Evolutionary conservation across 2,888 invertebrate species (phyloP).

Genomic region (Pegoplata infirma): DNA sequence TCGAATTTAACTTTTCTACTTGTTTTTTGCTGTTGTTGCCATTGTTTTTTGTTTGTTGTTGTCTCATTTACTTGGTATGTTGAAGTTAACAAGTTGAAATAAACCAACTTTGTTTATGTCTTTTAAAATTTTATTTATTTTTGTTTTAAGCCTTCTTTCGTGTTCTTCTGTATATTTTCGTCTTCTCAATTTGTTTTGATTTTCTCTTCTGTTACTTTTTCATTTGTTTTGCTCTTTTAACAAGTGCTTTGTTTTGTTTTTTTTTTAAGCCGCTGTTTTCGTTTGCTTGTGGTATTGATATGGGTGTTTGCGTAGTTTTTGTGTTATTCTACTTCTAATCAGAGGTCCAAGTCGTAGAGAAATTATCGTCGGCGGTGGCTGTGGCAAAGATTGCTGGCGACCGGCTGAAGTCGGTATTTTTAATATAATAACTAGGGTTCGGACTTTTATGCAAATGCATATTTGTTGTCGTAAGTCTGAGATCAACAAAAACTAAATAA

Average conservation of each 20-base stretch:
- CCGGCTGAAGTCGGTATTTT: too few species aligned
- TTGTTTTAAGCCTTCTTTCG: conserved; percentile 56
- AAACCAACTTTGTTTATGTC: conserved; percentile 16
- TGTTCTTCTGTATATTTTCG: conserved; percentile 54
- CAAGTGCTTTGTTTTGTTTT: conserved; percentile 50
- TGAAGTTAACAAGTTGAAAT: conserved; percentile 1
- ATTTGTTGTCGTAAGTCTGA: too few species aligned
- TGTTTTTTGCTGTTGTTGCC: background rate
- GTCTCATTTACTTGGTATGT: conserved; percentile 13
- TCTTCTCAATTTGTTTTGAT: background rate
- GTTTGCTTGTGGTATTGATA: conserved; percentile 43
- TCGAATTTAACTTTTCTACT: too few species aligned
- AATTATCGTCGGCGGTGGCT: too few species aligned
- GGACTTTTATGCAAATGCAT: too few species aligned
- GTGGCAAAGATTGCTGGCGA: too few species aligned
- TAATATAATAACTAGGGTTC: too few species aligned
- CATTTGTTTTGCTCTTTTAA: conserved; percentile 57
- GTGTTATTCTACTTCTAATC: too few species aligned
- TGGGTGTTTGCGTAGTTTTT: conserved; percentile 65
- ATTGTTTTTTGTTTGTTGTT: background rate
- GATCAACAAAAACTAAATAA: too few species aligned
- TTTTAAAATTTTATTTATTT: conserved; percentile 61
- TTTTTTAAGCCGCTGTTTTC: conserved; percentile 63
- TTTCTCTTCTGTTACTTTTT: background rate
- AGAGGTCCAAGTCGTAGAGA: too few species aligned